These are phyloP conservation scores for Cotesia congregata DNA, from an alignment of 2,888 invertebrate species.

Conservation along the genomic window DNA sequence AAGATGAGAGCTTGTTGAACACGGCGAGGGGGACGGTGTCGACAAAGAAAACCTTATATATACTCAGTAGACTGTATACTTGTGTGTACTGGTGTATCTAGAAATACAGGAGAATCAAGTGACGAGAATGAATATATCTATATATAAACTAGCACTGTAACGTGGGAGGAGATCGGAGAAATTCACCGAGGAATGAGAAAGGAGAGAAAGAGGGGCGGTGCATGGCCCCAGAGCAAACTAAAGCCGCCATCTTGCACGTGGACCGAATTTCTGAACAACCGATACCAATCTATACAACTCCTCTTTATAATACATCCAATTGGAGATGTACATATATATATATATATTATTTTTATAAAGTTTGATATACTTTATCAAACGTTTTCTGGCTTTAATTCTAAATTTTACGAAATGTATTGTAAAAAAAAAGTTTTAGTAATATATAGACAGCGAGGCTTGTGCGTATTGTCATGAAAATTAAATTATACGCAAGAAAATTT, in stretches of 20 bases:
- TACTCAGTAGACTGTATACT: neutral
- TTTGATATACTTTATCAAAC: neutral
- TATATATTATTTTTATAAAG: neutral
- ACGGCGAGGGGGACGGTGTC: conserved; percentile 11
- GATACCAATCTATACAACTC: conserved; percentile 41
- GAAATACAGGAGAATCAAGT: conserved; percentile 14
- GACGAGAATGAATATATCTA: conserved; percentile 28
- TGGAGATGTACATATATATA: conserved; percentile 2
- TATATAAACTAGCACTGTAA: neutral
- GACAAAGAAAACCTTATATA: conserved; percentile 23
- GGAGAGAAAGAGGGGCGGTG: conserved; percentile 58
- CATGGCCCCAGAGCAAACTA: conserved; percentile 64
- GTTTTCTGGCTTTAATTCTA: neutral
- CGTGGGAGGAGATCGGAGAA: conserved; percentile 37
- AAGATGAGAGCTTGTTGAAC: conserved; percentile 34
- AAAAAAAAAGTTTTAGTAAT: neutral
- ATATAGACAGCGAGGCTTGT: neutral
- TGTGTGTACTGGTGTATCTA: neutral
- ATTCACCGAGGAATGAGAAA: conserved; percentile 36
- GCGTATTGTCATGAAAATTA: neutral
- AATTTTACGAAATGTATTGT: neutral
- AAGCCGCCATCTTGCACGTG: conserved; percentile 70
- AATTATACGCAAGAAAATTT: neutral
- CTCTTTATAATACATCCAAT: neutral
- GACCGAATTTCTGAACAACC: conserved; percentile 62